These are phyloP conservation scores for Littorina saxatilis DNA, from an alignment of 1,140 invertebrate genomes.

Conservation along the genomic window DNA sequence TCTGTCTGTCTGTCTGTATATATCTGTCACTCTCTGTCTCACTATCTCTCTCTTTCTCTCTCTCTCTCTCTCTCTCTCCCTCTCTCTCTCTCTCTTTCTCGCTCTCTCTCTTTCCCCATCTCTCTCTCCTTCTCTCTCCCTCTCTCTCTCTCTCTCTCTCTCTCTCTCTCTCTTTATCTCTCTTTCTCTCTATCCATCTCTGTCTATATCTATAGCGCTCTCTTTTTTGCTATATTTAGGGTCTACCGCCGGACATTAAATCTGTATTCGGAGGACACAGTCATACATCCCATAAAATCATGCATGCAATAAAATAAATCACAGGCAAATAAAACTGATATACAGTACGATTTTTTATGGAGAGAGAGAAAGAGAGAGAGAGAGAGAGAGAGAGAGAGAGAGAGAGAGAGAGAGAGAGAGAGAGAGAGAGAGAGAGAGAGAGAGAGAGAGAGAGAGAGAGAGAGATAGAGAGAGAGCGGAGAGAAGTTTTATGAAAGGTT, in stretches of 20 bases:
- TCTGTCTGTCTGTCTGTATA: too few relatives aligned
- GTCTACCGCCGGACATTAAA: too few relatives aligned
- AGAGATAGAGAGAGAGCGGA: neutral
- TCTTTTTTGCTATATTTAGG: neutral
- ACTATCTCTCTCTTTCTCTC: too few relatives aligned
- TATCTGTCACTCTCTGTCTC: too few relatives aligned
- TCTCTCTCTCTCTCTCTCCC: neutral
- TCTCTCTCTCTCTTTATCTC: conserved; percentile 7
- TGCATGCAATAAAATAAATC: too few relatives aligned
- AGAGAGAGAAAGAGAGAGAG: too few relatives aligned
- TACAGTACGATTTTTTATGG: too few relatives aligned
- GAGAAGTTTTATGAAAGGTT: neutral
- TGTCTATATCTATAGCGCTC: neutral
- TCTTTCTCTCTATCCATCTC: conserved; percentile 1
- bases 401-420: conserved; percentile 24
- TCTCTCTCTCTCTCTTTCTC: neutral
- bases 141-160: conserved; percentile 15
- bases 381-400: conserved; percentile 23
- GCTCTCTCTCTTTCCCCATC: neutral
- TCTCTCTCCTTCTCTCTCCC: neutral
- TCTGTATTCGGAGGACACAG: too few relatives aligned
- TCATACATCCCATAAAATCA: too few relatives aligned
- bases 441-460: neutral
- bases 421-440: conserved; percentile 16
- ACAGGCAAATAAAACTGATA: too few relatives aligned